phyloP scores from a whole-genome alignment of 2,113 vertebrate genomes.

The Thryonomys swinderianus region DNA sequence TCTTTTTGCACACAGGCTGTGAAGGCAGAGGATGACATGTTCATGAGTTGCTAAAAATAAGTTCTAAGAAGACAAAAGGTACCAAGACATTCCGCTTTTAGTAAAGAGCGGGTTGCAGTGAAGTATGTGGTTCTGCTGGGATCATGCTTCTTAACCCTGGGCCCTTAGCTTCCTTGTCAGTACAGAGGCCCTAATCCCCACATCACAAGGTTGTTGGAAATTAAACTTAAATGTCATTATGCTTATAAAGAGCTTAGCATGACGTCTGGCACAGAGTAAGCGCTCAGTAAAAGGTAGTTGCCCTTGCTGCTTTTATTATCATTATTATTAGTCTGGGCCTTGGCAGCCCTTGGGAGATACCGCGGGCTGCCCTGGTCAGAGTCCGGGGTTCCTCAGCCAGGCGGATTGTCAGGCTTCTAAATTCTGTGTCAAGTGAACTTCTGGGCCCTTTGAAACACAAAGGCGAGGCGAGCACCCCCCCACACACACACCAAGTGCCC shows the following conservation, averaged over 20 bases:
- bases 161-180: background rate
- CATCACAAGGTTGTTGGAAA: background rate
- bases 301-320: background rate
- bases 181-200: background rate
- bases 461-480: slow-evolving; percentile 6
- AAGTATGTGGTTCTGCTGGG: background rate
- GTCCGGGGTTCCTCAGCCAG: background rate
- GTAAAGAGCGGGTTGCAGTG: background rate
- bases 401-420: slow-evolving; percentile 61
- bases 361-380: background rate
- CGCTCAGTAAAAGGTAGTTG: background rate
- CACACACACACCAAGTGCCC: background rate
- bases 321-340: background rate
- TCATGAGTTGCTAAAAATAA: background rate
- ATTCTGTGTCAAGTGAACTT: slow-evolving; percentile 67
- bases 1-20: background rate
- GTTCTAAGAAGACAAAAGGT: background rate
- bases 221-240: background rate
- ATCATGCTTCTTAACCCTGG: background rate
- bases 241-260: background rate
- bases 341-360: background rate
- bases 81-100: background rate
- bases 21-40: background rate
- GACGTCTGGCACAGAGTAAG: background rate
- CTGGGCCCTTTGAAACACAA: slow-evolving; percentile 79